These are phyloP conservation scores for Antheraea mylitta DNA, from an alignment of 1,140 invertebrate genomes.

Conservation along the genomic window DNA sequence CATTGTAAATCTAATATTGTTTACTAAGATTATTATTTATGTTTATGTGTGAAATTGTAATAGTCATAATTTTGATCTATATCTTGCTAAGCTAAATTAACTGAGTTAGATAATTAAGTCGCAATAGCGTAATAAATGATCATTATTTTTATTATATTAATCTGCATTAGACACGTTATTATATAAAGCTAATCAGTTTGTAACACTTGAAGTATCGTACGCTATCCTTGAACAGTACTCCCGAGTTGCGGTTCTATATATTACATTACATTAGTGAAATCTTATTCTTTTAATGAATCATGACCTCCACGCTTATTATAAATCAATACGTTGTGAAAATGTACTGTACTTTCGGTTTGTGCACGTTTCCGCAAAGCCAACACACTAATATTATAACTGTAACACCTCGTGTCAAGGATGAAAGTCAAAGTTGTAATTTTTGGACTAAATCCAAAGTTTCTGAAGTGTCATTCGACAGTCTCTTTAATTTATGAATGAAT, in stretches of 20 bases:
- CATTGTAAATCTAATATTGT: too few relatives aligned
- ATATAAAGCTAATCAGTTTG: too few relatives aligned
- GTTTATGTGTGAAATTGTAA: too few relatives aligned
- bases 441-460: slow-evolving; percentile 39
- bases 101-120: too few relatives aligned
- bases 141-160: too few relatives aligned
- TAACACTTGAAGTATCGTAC: background rate
- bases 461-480: slow-evolving; percentile 23
- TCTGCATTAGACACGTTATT: too few relatives aligned
- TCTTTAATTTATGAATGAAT: slow-evolving; percentile 39
- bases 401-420: slow-evolving; percentile 42
- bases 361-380: background rate
- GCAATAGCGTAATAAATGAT: too few relatives aligned
- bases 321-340: slow-evolving; percentile 2
- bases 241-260: background rate
- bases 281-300: background rate
- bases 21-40: too few relatives aligned
- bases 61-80: too few relatives aligned
- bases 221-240: background rate
- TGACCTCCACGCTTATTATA: background rate
- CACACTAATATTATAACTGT: slow-evolving; percentile 19
- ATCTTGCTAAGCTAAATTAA: too few relatives aligned
- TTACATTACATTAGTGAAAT: background rate
- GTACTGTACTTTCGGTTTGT: slow-evolving; percentile 1
- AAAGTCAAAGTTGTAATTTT: slow-evolving; percentile 39